These are phyloP conservation scores for Trogon melanurus DNA, from an alignment of 2,113 vertebrate species.

Conservation along the genomic window DNA sequence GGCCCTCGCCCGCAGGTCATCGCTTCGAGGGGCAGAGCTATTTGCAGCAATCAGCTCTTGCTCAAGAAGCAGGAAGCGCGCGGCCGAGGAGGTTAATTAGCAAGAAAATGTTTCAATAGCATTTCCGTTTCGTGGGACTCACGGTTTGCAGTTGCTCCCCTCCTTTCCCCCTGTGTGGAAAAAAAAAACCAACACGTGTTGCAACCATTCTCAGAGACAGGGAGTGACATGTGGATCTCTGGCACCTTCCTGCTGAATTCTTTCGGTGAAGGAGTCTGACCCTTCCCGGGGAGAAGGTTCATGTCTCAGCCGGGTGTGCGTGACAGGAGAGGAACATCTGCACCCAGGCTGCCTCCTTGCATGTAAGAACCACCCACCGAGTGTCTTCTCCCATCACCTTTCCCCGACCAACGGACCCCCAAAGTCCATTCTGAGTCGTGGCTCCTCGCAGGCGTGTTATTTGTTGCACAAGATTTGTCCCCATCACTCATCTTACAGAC, in stretches of 20 bases:
- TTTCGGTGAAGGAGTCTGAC: neutral
- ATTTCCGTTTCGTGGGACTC: neutral
- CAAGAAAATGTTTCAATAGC: neutral
- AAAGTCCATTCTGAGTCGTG: rapidly evolving
- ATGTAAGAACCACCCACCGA: neutral
- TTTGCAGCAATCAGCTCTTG: slow-evolving; percentile 7
- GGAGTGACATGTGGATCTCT: neutral
- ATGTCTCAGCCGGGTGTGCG: neutral
- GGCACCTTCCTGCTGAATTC: slow-evolving; percentile 24
- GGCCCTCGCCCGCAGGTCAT: neutral
- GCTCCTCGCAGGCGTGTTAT: neutral
- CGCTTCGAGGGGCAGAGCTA: neutral
- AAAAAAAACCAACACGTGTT: neutral
- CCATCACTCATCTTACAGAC: neutral
- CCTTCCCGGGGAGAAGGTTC: neutral
- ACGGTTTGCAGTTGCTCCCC: rapidly evolving
- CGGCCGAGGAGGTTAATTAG: neutral
- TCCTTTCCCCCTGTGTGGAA: neutral
- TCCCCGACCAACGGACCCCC: neutral
- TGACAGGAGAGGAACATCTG: neutral
- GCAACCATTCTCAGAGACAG: neutral
- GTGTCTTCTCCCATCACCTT: neutral
- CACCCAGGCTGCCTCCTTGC: neutral
- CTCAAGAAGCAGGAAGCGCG: neutral
- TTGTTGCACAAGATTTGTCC: neutral